Evolutionary conservation across 2,888 invertebrate genomes (phyloP), one percentile per base, ranked within the genome.

Genomic region (Mimas tiliae): DNA sequence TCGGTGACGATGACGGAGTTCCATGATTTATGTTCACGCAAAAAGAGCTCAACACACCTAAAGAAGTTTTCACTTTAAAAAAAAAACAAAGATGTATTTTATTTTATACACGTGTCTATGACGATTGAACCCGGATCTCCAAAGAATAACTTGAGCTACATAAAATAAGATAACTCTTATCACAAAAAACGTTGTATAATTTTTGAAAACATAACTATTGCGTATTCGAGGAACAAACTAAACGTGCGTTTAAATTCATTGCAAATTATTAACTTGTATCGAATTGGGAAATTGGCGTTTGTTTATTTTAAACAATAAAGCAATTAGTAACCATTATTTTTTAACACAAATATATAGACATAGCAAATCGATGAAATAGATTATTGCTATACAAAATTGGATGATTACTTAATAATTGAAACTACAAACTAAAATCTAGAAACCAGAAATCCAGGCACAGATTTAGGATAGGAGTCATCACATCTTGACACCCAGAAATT

Each of bases 211-310:
- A 58, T 58, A 50, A 9, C 33, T 53, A 53, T 64, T 53, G 38
- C 52, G 45, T 53, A 42, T 42, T 8, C 33, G 33, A 38, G 19
- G 34, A 51, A 50, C 38, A 33, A 51, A 55, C 55, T 65, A 11
- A 34, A 4, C 72, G 70, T 70, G 74, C 74, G 69, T 70, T 71
- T 27, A 27, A 27, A 72, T 77, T 75, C 75, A 72, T 77, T 73
- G 74, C 76, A 69, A 80, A 82, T 73, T 67, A 67, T 63, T 77
- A 73, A 74, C 74, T 78, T 76, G 84, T 78, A 66, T 74, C 85
- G 76, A 84, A 85, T 85, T 71, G 72, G 72, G 79, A 79, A 84
- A 80, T 76, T 76, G 78, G 76, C 80, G 76, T 84, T 83, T 76
- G 80, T 72, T 78, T 27, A 27, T 27, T 27, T 27, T 70, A 70